phyloP scores from a whole-genome alignment of 92 coral and sea anemone species.

The Phenganax stokvisi region DNA sequence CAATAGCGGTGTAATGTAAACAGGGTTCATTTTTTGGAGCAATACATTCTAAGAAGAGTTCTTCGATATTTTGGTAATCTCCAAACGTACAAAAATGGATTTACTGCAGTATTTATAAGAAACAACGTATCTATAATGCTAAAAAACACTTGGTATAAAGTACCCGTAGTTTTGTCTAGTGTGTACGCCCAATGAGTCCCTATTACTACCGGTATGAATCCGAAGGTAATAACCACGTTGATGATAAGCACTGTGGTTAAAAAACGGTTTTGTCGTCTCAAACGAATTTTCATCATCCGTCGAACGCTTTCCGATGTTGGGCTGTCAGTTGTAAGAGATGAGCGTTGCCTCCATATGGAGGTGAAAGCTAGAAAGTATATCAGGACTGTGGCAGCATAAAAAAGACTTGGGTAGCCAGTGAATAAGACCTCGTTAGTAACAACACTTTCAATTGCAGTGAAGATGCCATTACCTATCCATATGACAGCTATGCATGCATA shows the following conservation, averaged over 20 bases:
- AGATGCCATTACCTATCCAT: background rate
- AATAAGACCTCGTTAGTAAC: background rate
- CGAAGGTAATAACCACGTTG: background rate
- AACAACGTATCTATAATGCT: background rate
- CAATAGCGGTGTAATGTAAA: too few species aligned
- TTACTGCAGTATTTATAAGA: background rate
- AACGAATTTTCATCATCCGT: conserved; percentile 1
- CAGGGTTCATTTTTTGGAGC: background rate
- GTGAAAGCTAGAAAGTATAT: background rate
- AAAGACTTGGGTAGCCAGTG: background rate
- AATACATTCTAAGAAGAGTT: background rate
- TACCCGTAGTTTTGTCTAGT: background rate
- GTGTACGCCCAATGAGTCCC: background rate
- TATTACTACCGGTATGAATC: background rate
- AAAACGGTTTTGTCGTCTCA: conserved; percentile 20
- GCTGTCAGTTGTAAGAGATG: background rate
- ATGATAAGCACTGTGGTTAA: background rate
- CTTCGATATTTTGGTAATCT: conserved; percentile 19
- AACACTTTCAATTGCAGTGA: background rate
- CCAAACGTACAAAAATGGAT: conserved; percentile 27
- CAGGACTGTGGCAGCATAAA: background rate
- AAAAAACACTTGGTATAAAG: background rate
- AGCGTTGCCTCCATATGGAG: background rate
- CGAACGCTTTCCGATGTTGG: background rate
- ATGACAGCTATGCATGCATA: background rate